phyloP scores from a whole-genome alignment of 2,113 vertebrate genomes.

The Forbesichthys papilliferus region DNA sequence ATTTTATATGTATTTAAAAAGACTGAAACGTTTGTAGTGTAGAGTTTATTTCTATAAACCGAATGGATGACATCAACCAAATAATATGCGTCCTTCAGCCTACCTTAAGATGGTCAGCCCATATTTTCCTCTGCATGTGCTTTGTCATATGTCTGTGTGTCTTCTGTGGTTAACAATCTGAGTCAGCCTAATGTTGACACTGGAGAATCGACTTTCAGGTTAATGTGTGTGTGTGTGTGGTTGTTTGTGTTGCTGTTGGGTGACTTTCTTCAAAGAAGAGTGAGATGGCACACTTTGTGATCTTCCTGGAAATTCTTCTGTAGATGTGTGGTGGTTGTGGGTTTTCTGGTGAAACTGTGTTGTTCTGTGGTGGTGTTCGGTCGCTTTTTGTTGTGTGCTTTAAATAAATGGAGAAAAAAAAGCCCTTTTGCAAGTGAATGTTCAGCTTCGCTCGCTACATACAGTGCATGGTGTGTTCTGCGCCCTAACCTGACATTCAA shows the following conservation, averaged over 20 bases:
- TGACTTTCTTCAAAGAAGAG: not conserved
- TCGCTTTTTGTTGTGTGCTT: slow-evolving; percentile 13
- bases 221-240: slow-evolving; percentile 21
- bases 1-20: not conserved
- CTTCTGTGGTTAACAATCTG: slow-evolving; percentile 15
- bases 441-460: slow-evolving; percentile 35
- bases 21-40: not conserved
- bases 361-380: slow-evolving; percentile 17
- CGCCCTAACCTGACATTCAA: slow-evolving; percentile 29
- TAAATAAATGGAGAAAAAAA: no score
- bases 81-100: slow-evolving; percentile 61
- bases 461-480: slow-evolving; percentile 48
- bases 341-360: slow-evolving; percentile 4
- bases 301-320: slow-evolving; percentile 3
- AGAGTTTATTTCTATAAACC: not conserved
- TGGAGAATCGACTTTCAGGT: slow-evolving; percentile 14
- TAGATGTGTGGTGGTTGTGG: slow-evolving; percentile 10
- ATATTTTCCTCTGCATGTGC: slow-evolving; percentile 58
- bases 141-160: slow-evolving; percentile 9
- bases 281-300: slow-evolving; percentile 3
- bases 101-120: slow-evolving; percentile 30
- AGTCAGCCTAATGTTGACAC: slow-evolving; percentile 20
- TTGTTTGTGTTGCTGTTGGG: slow-evolving; percentile 15
- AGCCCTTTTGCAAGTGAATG: not conserved
- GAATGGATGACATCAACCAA: not conserved